A percentile compares a stretch with the other conserved stretches of the same genome.
These are phyloP conservation scores for Ardeotis arabs DNA, from an alignment of 2,113 vertebrate species.

Conservation along the genomic window DNA sequence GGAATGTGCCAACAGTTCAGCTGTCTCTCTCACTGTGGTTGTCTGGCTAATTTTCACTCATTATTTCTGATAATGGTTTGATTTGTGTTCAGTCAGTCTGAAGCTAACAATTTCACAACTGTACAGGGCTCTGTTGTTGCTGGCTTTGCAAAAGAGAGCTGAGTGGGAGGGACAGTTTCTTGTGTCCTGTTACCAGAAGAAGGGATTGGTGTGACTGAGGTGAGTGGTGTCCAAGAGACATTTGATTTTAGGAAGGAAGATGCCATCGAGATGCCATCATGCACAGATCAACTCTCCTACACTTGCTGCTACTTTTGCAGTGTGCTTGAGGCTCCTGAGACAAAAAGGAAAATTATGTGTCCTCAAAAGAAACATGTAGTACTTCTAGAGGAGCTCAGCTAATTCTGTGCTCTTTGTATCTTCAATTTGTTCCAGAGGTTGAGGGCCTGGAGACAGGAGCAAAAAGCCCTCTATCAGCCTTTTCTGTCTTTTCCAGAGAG, in stretches of 20 bases:
- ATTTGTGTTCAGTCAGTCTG: not conserved
- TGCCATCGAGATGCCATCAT: not conserved
- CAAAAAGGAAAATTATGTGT: not conserved
- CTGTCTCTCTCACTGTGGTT: not conserved
- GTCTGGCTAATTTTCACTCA: slow-evolving; percentile 21
- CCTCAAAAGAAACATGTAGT: not conserved
- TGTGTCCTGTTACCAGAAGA: not conserved
- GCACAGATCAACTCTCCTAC: not conserved
- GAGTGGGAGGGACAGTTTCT: not conserved
- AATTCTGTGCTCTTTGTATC: not conserved
- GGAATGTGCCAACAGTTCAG: slow-evolving; percentile 3
- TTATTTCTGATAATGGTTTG: slow-evolving; percentile 25
- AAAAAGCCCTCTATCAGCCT: not conserved
- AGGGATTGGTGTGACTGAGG: not conserved
- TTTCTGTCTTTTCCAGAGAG: not conserved
- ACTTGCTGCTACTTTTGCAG: not conserved
- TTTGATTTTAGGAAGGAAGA: not conserved
- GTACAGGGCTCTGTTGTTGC: not conserved
- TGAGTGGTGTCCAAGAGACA: not conserved
- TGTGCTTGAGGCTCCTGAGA: not conserved
- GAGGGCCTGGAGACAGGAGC: not conserved
- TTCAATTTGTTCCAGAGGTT: not conserved
- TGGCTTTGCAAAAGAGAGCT: not conserved
- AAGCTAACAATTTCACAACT: not conserved
- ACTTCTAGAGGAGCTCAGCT: not conserved